Conservation (phyloP, 2,888 invertebrate species). For the Strigamia maritima region DNA sequence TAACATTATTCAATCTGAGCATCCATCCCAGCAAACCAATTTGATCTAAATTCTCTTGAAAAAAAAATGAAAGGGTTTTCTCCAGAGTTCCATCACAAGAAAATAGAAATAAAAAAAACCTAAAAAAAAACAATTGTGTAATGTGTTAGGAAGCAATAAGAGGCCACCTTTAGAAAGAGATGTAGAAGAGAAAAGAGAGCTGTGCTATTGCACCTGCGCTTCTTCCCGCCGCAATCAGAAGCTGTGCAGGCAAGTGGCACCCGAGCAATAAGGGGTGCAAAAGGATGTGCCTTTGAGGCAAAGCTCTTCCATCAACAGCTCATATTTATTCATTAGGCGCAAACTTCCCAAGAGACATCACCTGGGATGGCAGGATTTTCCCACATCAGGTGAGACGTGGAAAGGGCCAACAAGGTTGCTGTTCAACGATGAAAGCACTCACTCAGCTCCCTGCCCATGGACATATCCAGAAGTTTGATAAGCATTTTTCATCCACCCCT, state of each 20-base stretch:
- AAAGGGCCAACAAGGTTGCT: slow-evolving; percentile 30
- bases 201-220: slow-evolving; percentile 30
- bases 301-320: slow-evolving; percentile 32
- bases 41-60: not conserved
- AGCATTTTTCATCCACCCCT: not conserved
- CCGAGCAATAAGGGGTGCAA: slow-evolving; percentile 33
- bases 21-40: not conserved
- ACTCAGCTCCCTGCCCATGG: slow-evolving; percentile 30
- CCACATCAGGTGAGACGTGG: slow-evolving; percentile 30
- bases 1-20: not conserved
- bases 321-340: slow-evolving; percentile 30
- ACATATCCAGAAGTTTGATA: slow-evolving; percentile 6
- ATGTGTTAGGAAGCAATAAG: slow-evolving; percentile 23
- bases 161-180: slow-evolving; percentile 28
- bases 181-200: not conserved
- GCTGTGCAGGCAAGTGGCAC: slow-evolving; percentile 30
- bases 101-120: not conserved
- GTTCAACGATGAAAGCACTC: slow-evolving; percentile 34
- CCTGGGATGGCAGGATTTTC: slow-evolving; percentile 22
- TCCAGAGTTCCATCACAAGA: not conserved
- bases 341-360: slow-evolving; percentile 22
- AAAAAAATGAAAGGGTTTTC: not conserved
- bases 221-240: slow-evolving; percentile 31
- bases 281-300: slow-evolving; percentile 18
- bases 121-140: slow-evolving; percentile 2